Conservation (phyloP, 1,140 invertebrate species). For the Paramacrobiotus metropolitanus region DNA sequence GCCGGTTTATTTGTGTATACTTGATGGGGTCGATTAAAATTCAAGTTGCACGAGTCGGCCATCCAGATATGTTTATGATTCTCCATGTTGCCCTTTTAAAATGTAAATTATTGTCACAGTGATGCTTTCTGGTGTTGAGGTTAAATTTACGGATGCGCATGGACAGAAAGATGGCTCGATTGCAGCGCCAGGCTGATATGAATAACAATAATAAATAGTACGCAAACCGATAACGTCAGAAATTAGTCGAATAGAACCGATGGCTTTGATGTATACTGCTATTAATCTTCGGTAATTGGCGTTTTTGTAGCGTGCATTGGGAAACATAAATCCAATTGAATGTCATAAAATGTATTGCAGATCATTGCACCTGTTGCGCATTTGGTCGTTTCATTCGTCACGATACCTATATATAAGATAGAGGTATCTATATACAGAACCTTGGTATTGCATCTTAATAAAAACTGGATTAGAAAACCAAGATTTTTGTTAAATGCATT, state of each 20-base stretch:
- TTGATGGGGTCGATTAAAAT: too few relatives aligned
- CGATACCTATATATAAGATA: not conserved
- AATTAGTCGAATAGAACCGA: not conserved
- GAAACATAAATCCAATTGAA: too few relatives aligned
- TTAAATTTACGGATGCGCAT: too few relatives aligned
- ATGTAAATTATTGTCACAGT: not conserved
- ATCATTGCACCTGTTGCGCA: not conserved
- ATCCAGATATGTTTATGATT: not conserved
- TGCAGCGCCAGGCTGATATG: not conserved
- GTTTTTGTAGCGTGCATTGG: too few relatives aligned
- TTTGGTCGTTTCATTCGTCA: not conserved
- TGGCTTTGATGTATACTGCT: not conserved
- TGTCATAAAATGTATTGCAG: not conserved
- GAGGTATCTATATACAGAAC: not conserved
- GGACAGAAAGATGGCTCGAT: not conserved
- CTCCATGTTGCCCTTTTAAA: not conserved
- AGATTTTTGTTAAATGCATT: too few relatives aligned
- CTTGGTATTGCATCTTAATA: not conserved
- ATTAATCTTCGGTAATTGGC: not conserved
- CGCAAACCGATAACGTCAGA: not conserved
- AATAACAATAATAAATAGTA: not conserved
- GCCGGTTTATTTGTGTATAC: too few relatives aligned
- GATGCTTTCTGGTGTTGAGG: not conserved
- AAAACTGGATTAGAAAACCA: too few relatives aligned
- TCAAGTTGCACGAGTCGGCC: slow-evolving; percentile 1